Evolutionary conservation across 2,888 invertebrate genomes (phyloP).

Genomic region (Peribatodes rhomboidaria): DNA sequence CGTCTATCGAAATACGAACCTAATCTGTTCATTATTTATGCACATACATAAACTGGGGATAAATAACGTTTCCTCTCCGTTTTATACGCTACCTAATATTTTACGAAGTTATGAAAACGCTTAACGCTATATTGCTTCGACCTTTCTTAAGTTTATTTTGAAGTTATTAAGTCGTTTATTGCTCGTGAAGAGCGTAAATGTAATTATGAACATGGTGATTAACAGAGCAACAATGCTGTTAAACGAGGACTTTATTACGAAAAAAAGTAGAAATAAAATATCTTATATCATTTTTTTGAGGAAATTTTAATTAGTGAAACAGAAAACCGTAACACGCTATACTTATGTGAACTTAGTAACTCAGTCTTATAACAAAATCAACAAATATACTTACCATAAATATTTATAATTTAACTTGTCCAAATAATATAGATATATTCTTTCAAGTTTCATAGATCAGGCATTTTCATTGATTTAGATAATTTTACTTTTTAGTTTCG

Average conservation of each 20-base stretch:
- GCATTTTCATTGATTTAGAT: too few relatives aligned
- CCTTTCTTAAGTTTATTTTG: constrained; percentile 31
- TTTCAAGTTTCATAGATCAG: too few relatives aligned
- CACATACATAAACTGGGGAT: constrained; percentile 42
- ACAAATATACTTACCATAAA: too few relatives aligned
- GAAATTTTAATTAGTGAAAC: too few relatives aligned
- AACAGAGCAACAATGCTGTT: background rate
- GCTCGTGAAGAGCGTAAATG: constrained; percentile 8
- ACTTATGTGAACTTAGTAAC: too few relatives aligned
- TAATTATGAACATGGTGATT: constrained; percentile 22
- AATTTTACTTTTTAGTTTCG: too few relatives aligned
- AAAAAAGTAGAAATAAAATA: too few relatives aligned
- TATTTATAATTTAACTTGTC: too few relatives aligned
- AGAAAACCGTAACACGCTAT: too few relatives aligned
- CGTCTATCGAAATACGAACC: constrained; percentile 39
- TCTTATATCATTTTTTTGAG: too few relatives aligned
- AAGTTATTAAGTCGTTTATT: constrained; percentile 24
- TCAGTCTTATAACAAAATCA: too few relatives aligned
- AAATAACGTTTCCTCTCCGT: constrained; percentile 33
- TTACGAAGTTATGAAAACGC: constrained; percentile 37
- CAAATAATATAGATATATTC: too few relatives aligned
- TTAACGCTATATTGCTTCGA: constrained; percentile 24
- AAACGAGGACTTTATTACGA: background rate
- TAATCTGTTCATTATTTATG: constrained; percentile 46
- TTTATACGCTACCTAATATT: constrained; percentile 34